A percentile compares a stretch with the other conserved stretches of the same genome.
Conservation (phyloP, 1,140 invertebrate species). For the Neodiprion lecontei region DNA sequence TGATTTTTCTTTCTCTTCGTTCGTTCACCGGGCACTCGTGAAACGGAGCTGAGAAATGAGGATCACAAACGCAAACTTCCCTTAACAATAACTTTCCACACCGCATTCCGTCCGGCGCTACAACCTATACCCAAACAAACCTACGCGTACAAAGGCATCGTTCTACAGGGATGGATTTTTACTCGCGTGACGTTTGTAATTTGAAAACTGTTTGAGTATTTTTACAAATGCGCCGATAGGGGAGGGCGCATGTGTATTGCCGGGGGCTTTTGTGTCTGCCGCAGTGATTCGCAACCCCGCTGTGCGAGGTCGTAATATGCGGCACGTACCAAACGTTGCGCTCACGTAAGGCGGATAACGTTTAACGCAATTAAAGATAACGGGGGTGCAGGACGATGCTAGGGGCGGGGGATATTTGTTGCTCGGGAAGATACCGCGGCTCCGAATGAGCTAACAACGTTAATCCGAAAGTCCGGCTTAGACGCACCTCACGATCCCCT, state of each 20-base stretch:
- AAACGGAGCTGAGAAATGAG: background rate
- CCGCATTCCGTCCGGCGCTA: too few relatives aligned
- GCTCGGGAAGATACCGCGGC: background rate
- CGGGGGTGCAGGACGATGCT: background rate
- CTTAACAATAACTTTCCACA: background rate
- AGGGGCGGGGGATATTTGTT: background rate
- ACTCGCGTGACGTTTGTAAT: background rate
- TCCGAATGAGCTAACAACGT: conserved; percentile 40
- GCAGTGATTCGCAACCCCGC: too few relatives aligned
- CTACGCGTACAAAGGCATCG: too few relatives aligned
- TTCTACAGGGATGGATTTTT: background rate
- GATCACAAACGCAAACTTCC: background rate
- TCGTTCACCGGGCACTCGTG: background rate
- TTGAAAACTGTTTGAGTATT: background rate
- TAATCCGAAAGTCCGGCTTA: conserved; percentile 53
- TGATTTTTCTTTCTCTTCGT: background rate
- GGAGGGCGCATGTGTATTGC: too few relatives aligned
- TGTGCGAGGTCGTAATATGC: too few relatives aligned
- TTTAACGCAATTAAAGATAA: background rate
- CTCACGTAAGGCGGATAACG: too few relatives aligned
- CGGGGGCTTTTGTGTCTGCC: too few relatives aligned
- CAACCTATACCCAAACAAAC: too few relatives aligned
- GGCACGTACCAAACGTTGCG: too few relatives aligned
- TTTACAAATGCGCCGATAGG: too few relatives aligned
- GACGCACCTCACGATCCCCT: conserved; percentile 36